Evolutionary conservation across 1,140 invertebrate genomes (phyloP).

Genomic region (Choristoneura fumiferana): DNA sequence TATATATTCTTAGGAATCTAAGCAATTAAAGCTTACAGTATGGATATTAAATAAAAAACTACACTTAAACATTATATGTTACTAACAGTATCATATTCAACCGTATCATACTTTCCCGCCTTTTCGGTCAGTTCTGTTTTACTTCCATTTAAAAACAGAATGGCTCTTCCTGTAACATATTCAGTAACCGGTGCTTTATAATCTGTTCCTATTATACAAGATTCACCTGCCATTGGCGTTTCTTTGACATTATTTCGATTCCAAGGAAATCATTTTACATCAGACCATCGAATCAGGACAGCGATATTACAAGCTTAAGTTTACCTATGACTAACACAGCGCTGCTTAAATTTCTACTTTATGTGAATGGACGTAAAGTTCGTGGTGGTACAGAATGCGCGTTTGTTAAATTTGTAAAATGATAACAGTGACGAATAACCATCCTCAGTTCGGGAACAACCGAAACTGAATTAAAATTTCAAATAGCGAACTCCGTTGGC

Average conservation of each 20-base stretch:
- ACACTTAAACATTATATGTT: no score
- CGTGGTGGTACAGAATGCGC: neutral
- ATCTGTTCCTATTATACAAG: slow-evolving; percentile 49
- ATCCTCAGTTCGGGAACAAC: slow-evolving; percentile 52
- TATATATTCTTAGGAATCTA: no score
- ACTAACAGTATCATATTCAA: no score
- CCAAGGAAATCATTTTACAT: slow-evolving; percentile 51
- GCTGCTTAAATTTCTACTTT: slow-evolving; percentile 22
- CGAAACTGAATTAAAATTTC: slow-evolving; percentile 61
- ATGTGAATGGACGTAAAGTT: slow-evolving; percentile 10
- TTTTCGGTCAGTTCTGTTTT: no score
- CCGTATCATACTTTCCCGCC: no score
- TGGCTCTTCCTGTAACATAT: slow-evolving; percentile 35
- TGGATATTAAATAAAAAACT: no score
- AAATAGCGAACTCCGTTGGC: slow-evolving; percentile 54
- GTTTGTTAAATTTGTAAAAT: slow-evolving; percentile 30
- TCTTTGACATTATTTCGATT: slow-evolving; percentile 50
- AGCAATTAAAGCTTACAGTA: no score
- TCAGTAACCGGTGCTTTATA: slow-evolving; percentile 19
- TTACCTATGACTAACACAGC: neutral
- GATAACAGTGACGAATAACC: slow-evolving; percentile 61
- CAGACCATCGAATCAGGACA: slow-evolving; percentile 54
- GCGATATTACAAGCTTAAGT: slow-evolving; percentile 36
- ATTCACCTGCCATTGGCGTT: slow-evolving; percentile 65
- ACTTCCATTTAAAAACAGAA: slow-evolving; percentile 24